phyloP scores from a whole-genome alignment of 2,113 vertebrate genomes.

The Microtus ochrogaster region DNA sequence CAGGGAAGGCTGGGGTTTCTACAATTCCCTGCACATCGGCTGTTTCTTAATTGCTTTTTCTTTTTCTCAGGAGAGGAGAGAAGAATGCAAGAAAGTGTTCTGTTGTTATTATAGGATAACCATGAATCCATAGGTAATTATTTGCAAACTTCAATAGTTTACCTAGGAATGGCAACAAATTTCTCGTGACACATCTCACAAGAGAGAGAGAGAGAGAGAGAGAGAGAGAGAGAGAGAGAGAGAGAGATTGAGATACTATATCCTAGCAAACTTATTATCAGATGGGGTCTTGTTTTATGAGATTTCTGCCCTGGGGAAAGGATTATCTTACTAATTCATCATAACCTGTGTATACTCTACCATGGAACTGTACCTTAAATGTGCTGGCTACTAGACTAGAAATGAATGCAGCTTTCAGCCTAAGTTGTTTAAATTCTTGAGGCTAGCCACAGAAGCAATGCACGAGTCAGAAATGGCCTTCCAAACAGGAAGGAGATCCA shows the following conservation, averaged over 20 bases:
- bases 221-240: neutral
- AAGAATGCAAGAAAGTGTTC: slow-evolving; percentile 48
- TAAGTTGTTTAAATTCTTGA: neutral
- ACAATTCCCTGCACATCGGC: slow-evolving; percentile 15
- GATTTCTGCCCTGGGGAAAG: slow-evolving; percentile 35
- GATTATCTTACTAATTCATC: slow-evolving; percentile 36
- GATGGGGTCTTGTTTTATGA: neutral
- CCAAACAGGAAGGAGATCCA: neutral
- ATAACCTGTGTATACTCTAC: slow-evolving; percentile 28
- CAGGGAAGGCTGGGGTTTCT: neutral
- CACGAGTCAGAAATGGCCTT: slow-evolving; percentile 20
- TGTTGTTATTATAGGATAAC: slow-evolving; percentile 59
- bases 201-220: neutral
- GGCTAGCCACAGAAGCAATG: neutral
- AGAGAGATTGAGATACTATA: neutral
- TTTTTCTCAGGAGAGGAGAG: slow-evolving; percentile 39
- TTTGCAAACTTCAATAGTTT: slow-evolving; percentile 46
- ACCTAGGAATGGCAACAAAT: slow-evolving; percentile 46
- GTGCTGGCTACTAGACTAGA: neutral
- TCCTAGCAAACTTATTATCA: slow-evolving; percentile 1
- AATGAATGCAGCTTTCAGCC: neutral
- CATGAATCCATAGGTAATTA: slow-evolving; percentile 66
- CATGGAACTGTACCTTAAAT: neutral
- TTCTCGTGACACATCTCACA: slow-evolving; percentile 26
- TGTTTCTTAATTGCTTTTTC: slow-evolving; percentile 70